Conservation (phyloP, 2,113 vertebrate species). For the Verasper variegatus region DNA sequence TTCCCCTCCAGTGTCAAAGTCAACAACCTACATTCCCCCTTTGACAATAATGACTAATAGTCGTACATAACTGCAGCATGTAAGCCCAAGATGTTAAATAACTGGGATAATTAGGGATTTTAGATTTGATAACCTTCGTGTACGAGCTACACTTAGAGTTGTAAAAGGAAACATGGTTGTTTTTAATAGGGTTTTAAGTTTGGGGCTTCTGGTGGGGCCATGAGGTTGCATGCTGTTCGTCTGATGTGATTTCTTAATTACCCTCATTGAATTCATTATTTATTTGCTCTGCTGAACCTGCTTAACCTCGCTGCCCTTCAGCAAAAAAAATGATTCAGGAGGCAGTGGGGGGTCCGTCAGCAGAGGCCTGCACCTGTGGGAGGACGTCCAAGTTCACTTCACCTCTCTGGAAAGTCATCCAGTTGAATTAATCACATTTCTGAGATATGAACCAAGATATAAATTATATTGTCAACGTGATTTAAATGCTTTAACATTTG, state of each 20-base stretch:
- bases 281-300: conserved; percentile 77
- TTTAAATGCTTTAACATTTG: conserved; percentile 7
- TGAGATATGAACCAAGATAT: conserved; percentile 4
- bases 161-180: conserved; percentile 3
- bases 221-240: conserved; percentile 49
- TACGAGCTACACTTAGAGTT: conserved; percentile 1
- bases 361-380: conserved; percentile 45
- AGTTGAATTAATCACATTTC: conserved; percentile 48
- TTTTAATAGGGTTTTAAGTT: conserved; percentile 24
- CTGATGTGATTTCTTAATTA: conserved; percentile 79
- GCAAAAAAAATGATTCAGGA: conserved; percentile 61
- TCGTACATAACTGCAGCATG: neutral
- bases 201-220: conserved; percentile 33
- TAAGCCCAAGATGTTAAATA: neutral
- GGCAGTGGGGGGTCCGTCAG: conserved; percentile 48
- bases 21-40: neutral
- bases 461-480: conserved; percentile 11
- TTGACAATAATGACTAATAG: neutral
- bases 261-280: conserved; percentile 78
- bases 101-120: conserved; percentile 16
- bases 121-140: neutral
- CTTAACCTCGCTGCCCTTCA: conserved; percentile 75
- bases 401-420: conserved; percentile 60
- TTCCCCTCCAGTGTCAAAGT: neutral
- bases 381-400: conserved; percentile 60